Evolutionary conservation across 2,888 invertebrate species (phyloP), one percentile per base, ranked within the genome.

Genomic region (Unio pictorum): DNA sequence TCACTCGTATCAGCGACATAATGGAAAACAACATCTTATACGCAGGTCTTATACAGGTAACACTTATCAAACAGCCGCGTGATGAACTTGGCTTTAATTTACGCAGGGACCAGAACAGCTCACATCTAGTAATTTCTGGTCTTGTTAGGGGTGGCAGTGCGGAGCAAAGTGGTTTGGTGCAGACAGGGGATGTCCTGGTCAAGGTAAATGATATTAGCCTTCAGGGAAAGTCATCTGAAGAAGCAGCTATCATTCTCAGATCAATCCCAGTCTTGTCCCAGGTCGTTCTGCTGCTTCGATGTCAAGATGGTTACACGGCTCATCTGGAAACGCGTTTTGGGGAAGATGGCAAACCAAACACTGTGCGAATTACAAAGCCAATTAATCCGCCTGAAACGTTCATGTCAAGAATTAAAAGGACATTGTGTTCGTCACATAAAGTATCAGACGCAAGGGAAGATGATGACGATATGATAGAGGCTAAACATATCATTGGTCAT

Each of bases 101-200:
- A 23, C 80, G 78, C 18, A 83, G 83, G 58, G 70, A 84, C 60
- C 75, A 77, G 8, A 68, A 78, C 28, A 81, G 83, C 56, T 84
- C 83, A 1, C 78, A 77, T 63, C 80, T 86, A 17, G 68, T 81
- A 28, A 80, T 87, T 23, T 80, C 83, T 7, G 86, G 84, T 30
- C 73, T 87, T 15, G 75, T 81, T 17, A 70, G 75, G 11, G 84
- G 82, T 18, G 84, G 86, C 15, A 83, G 85, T n/a, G 88, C 87
- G 0, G 82, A 84, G 64, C 83, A 84, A 63, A 82, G 83, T 59
- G 86, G 86, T 11, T 74, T 87, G 61, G 78, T 88, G 0, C 76
- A 81, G 70, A 79, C 84, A 15, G 88, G 87, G 26, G 87, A 87
- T 73, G 77, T 82, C 45, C 83, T 88, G n/a, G 73, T 87, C 0